Conservation (phyloP, 2,797 vertebrate species). For the Falco columbarius region DNA sequence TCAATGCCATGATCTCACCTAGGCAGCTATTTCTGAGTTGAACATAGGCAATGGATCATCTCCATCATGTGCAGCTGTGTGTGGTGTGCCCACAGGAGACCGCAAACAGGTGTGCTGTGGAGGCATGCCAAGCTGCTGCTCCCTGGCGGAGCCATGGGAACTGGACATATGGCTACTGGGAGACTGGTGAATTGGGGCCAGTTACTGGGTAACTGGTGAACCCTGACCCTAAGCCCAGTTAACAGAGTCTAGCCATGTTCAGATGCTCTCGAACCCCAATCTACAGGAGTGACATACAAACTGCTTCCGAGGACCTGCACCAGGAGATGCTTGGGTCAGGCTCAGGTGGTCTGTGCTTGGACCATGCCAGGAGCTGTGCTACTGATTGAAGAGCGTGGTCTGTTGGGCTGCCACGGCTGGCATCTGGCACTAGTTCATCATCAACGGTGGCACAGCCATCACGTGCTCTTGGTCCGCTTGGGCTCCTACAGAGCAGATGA, state of each 20-base stretch:
- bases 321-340: background rate
- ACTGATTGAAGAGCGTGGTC: background rate
- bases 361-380: background rate
- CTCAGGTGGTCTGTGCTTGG: background rate
- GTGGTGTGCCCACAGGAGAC: background rate
- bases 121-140: background rate
- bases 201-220: background rate
- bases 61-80: fast-evolving
- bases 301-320: background rate
- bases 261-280: background rate
- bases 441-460: background rate
- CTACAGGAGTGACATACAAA: background rate
- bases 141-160: background rate
- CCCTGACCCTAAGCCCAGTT: background rate
- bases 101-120: constrained; percentile 19
- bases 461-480: fast-evolving
- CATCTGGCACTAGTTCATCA: background rate
- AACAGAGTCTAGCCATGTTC: background rate
- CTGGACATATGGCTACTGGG: background rate
- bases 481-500: background rate
- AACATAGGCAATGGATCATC: background rate
- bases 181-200: background rate
- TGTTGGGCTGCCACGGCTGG: background rate
- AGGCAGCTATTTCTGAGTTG: background rate
- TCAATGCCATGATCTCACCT: background rate